Evolutionary conservation across 2,888 invertebrate species (phyloP).

Genomic region (Macaria notata): DNA sequence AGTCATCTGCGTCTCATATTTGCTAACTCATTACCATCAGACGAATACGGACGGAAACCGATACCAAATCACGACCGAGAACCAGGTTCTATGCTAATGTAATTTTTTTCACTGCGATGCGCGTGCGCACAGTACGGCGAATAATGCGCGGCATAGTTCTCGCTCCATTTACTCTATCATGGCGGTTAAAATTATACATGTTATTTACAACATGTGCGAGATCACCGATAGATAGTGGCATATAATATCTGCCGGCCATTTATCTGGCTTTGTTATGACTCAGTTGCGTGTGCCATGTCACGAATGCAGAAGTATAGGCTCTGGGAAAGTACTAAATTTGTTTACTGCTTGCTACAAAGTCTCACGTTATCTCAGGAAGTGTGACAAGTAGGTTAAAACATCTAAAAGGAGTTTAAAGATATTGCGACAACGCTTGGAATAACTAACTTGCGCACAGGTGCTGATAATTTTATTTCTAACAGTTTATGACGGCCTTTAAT

Average conservation of each 20-base stretch:
- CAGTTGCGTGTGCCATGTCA: constrained; percentile 24
- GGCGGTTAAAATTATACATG: constrained; percentile 60
- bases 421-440: constrained; percentile 22
- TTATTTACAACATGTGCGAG: constrained; percentile 55
- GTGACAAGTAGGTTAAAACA: constrained; percentile 26
- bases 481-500: too few species aligned
- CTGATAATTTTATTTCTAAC: constrained; percentile 7
- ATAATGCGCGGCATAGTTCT: constrained; percentile 68
- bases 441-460: constrained; percentile 10
- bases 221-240: constrained; percentile 46
- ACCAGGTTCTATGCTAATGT: constrained; percentile 56
- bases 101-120: constrained; percentile 69
- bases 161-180: constrained; percentile 78
- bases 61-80: constrained; percentile 23
- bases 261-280: constrained; percentile 25
- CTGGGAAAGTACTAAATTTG: constrained; percentile 29
- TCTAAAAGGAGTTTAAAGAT: constrained; percentile 14
- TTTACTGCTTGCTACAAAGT: constrained; percentile 18
- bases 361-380: constrained; percentile 26
- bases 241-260: constrained; percentile 19
- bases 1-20: constrained; percentile 10
- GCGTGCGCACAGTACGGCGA: constrained; percentile 65
- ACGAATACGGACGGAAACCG: constrained; percentile 6
- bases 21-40: constrained; percentile 11
- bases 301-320: constrained; percentile 20